Evolutionary conservation across 2,797 vertebrate genomes (phyloP).

Genomic region (Danio aesculapii): DNA sequence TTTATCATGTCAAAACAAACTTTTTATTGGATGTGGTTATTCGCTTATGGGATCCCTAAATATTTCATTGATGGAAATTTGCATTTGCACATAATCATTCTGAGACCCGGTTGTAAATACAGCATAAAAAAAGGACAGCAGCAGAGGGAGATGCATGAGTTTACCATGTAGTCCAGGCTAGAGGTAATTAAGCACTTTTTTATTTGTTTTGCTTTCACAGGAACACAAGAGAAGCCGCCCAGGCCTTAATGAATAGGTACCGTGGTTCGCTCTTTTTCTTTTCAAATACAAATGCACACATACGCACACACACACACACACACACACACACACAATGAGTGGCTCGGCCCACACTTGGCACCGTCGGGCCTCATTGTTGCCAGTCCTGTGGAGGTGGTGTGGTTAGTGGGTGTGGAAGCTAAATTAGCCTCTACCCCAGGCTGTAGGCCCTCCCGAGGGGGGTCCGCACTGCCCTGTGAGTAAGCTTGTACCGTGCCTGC

Average conservation of each 20-base stretch:
- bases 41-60: too few relatives aligned
- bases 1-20: too few relatives aligned
- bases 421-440: conserved; percentile 69
- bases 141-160: conserved; percentile 49
- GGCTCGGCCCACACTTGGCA: conserved; percentile 63
- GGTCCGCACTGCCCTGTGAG: conserved; percentile 68
- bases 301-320: conserved; percentile 46
- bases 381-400: conserved; percentile 65
- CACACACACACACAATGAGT: conserved; percentile 46
- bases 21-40: too few relatives aligned
- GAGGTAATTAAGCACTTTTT: conserved; percentile 58
- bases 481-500: conserved; percentile 70
- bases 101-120: conserved; percentile 21
- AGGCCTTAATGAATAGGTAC: conserved; percentile 62
- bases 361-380: conserved; percentile 63
- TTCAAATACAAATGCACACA: conserved; percentile 42
- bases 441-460: conserved; percentile 64
- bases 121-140: conserved; percentile 24
- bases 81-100: conserved; percentile 12
- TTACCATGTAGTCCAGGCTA: conserved; percentile 45
- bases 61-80: neutral
- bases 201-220: conserved; percentile 56
- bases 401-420: conserved; percentile 64
- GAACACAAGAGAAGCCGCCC: conserved; percentile 55
- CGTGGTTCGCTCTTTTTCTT: conserved; percentile 24